Conservation (phyloP, 2,113 vertebrate species). For the Hydrolagus affinis region DNA sequence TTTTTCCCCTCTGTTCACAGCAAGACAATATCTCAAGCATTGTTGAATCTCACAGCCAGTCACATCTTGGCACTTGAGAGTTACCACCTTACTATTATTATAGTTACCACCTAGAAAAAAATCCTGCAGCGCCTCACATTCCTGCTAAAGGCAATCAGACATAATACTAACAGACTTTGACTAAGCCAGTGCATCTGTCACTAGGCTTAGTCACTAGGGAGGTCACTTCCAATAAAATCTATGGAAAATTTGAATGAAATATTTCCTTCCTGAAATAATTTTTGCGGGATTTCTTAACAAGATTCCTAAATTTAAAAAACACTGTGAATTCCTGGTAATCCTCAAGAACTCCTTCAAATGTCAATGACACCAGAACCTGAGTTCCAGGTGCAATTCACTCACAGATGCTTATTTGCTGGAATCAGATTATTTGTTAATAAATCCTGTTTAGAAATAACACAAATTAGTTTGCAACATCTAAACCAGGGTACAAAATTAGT, state of each 20-base stretch:
- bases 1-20: not conserved
- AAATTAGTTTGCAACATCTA: no score
- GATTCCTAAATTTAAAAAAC: not conserved
- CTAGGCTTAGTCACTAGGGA: not conserved
- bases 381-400: no score
- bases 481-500: no score
- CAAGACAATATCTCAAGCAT: not conserved
- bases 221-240: constrained; percentile 11
- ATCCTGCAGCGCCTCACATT: not conserved
- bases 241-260: not conserved
- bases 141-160: not conserved
- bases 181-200: not conserved
- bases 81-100: no score
- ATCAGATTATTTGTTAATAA: no score
- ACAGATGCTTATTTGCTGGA: no score
- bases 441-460: no score
- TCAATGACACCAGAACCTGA: no score
- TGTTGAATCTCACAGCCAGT: not conserved
- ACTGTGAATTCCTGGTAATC: not conserved
- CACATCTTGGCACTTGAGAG: not conserved
- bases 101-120: not conserved
- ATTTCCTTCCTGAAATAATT: not conserved
- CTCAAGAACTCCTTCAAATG: no score
- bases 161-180: not conserved
- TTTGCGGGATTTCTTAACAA: not conserved